Evolutionary conservation across 2,113 vertebrate genomes (phyloP).

Genomic region (Periophthalmodon schlosseri): DNA sequence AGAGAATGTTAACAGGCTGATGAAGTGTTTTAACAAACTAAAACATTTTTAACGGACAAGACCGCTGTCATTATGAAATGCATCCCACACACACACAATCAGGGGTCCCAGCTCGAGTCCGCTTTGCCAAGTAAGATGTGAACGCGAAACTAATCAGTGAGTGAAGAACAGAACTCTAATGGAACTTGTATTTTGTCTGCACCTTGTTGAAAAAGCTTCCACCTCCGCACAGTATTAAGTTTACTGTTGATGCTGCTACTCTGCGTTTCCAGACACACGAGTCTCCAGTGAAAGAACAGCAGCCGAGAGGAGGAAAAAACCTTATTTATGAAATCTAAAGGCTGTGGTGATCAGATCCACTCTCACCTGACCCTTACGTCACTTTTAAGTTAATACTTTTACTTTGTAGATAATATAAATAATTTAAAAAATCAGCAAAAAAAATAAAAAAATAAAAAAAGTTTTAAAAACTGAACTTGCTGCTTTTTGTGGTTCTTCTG

Average conservation of each 20-base stretch:
- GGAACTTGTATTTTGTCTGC: slow-evolving; percentile 94
- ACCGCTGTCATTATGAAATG: slow-evolving; percentile 39
- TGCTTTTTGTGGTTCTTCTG: slow-evolving; percentile 40
- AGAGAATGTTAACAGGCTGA: slow-evolving; percentile 94
- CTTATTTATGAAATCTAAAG: slow-evolving; percentile 98
- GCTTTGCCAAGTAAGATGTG: slow-evolving; percentile 77
- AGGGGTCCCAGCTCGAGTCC: slow-evolving; percentile 80
- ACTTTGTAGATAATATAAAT: slow-evolving; percentile 99
- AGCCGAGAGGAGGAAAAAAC: slow-evolving; percentile 84
- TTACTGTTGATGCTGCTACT: slow-evolving; percentile 93
- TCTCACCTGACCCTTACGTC: slow-evolving; percentile 90
- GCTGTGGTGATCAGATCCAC: slow-evolving; percentile 84
- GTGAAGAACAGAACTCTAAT: slow-evolving; percentile 78
- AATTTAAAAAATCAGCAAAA: slow-evolving; percentile 95
- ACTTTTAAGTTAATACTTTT: slow-evolving; percentile 99
- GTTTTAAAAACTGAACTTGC: slow-evolving; percentile 96
- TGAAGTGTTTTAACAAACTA: slow-evolving; percentile 82
- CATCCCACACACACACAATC: slow-evolving; percentile 62
- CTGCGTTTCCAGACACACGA: slow-evolving; percentile 80
- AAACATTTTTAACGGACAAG: slow-evolving; percentile 69
- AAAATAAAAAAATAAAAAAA: slow-evolving; percentile 99
- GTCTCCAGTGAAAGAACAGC: slow-evolving; percentile 79
- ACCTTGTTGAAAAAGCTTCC: slow-evolving; percentile 91
- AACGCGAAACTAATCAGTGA: slow-evolving; percentile 61
- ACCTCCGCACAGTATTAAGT: slow-evolving; percentile 93